Conservation (phyloP, 1,140 invertebrate species). For the Lasaia peninsularis region DNA sequence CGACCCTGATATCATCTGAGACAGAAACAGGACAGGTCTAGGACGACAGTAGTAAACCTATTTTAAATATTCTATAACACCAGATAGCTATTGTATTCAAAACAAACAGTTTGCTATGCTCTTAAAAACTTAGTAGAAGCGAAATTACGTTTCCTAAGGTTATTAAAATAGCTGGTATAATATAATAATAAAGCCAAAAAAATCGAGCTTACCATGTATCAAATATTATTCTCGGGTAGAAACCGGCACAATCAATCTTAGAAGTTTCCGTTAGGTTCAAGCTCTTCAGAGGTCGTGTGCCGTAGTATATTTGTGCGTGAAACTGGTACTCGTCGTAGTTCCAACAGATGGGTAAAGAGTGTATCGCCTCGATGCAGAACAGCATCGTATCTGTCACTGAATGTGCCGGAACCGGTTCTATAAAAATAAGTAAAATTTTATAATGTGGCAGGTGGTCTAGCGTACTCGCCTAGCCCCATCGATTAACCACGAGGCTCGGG, state of each 20-base stretch:
- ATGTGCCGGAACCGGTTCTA: constrained; percentile 82
- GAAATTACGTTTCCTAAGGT: no score
- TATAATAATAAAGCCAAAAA: no score
- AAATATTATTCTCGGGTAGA: constrained; percentile 89
- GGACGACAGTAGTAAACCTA: no score
- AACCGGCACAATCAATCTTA: constrained; percentile 80
- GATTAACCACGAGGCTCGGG: no score
- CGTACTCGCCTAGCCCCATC: no score
- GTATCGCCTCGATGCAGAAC: constrained; percentile 89
- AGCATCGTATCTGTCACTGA: constrained; percentile 88
- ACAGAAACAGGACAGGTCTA: no score
- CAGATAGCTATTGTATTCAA: not conserved
- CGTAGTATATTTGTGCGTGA: constrained; percentile 91
- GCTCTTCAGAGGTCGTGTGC: constrained; percentile 86
- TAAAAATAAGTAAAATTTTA: no score
- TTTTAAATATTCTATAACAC: no score
- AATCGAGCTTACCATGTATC: constrained; percentile 85
- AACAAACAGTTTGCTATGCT: not conserved
- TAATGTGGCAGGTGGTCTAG: no score
- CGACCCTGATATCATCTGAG: no score
- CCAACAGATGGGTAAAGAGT: constrained; percentile 88
- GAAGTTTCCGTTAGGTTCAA: constrained; percentile 82
- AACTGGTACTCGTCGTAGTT: constrained; percentile 91
- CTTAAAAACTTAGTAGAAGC: no score
- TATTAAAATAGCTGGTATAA: no score